These are phyloP conservation scores for Leptopterna dolabrata DNA, from an alignment of 2,888 invertebrate genomes.

Conservation along the genomic window DNA sequence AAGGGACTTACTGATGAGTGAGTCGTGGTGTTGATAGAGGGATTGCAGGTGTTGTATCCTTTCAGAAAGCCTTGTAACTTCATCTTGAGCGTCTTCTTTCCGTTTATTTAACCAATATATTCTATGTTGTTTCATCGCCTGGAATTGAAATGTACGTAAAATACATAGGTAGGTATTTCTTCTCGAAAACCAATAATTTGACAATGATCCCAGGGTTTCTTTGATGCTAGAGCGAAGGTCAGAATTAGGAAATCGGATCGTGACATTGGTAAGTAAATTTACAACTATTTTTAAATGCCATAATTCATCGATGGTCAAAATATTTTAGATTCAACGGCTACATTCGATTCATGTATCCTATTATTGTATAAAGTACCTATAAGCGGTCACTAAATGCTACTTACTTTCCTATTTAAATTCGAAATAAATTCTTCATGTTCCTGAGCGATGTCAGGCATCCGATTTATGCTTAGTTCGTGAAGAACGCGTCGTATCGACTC, in stretches of 20 bases:
- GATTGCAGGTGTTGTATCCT: constrained; percentile 65
- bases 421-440: constrained; percentile 73
- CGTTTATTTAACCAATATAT: constrained; percentile 63
- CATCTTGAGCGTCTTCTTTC: constrained; percentile 64
- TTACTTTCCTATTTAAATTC: constrained; percentile 72
- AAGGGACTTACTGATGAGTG: constrained; percentile 63
- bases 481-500: constrained; percentile 62
- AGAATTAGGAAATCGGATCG: background rate
- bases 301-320: too few relatives aligned
- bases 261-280: too few relatives aligned
- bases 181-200: background rate
- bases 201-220: background rate
- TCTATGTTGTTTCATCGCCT: constrained; percentile 65
- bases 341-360: too few relatives aligned
- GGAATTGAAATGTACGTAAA: constrained; percentile 24
- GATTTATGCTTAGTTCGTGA: constrained; percentile 62
- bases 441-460: constrained; percentile 67
- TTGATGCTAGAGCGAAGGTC: background rate
- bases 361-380: too few relatives aligned
- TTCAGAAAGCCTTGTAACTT: constrained; percentile 63
- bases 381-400: too few relatives aligned
- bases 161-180: too few relatives aligned
- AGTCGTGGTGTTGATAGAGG: constrained; percentile 65
- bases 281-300: too few relatives aligned
- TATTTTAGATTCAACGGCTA: too few relatives aligned